These are phyloP conservation scores for Charadrius vociferus DNA, from an alignment of 2,113 vertebrate genomes.

Conservation along the genomic window DNA sequence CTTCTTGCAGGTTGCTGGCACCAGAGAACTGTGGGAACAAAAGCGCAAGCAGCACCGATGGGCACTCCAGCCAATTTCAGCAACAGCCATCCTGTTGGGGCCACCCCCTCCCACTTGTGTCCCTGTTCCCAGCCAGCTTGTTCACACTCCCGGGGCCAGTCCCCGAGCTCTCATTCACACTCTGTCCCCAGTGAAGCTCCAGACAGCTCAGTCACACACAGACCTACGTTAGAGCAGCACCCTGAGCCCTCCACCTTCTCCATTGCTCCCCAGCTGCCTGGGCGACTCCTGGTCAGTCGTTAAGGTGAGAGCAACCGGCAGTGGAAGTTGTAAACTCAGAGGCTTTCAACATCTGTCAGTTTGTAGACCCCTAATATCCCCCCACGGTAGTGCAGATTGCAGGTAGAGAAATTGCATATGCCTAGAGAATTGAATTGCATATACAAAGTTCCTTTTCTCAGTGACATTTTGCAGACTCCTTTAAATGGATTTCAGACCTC, in stretches of 20 bases:
- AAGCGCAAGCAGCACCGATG: background rate
- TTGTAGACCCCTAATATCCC: background rate
- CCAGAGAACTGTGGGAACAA: conserved; percentile 6
- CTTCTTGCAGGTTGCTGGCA: background rate
- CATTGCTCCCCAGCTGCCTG: background rate
- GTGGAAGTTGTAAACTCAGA: background rate
- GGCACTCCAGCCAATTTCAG: background rate
- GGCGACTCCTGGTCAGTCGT: accelerated
- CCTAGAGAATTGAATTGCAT: background rate
- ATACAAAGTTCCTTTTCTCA: accelerated
- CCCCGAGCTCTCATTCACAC: background rate
- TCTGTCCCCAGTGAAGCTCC: accelerated
- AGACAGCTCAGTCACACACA: background rate
- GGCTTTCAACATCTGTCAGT: background rate
- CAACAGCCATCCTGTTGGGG: background rate
- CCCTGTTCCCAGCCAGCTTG: background rate
- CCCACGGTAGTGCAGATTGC: background rate
- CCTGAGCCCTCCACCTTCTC: background rate
- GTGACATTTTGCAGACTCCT: background rate
- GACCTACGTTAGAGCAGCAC: accelerated
- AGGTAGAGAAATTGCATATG: background rate
- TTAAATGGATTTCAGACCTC: background rate
- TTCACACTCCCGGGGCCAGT: background rate
- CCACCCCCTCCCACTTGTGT: too few species aligned
- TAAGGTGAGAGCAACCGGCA: background rate